These are phyloP conservation scores for Drosophila sordidula DNA, from an alignment of 2,888 invertebrate genomes.

Conservation along the genomic window DNA sequence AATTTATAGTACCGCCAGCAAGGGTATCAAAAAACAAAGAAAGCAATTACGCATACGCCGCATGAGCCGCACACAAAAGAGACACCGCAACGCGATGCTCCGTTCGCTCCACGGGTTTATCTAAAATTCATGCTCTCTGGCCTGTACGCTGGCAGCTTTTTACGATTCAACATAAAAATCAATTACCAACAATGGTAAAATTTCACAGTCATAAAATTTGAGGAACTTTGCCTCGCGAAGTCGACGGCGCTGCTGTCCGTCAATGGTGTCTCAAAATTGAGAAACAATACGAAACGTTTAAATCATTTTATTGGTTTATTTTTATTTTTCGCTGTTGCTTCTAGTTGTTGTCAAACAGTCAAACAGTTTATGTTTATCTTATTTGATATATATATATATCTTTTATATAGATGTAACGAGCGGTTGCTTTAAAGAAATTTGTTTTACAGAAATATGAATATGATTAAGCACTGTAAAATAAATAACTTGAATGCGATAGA, in stretches of 20 bases:
- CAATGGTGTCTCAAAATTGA: slow-evolving; percentile 55
- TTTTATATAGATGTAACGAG: too few relatives aligned
- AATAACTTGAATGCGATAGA: too few relatives aligned
- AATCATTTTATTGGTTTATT: slow-evolving; percentile 62
- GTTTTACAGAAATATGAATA: too few relatives aligned
- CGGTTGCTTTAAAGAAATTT: too few relatives aligned
- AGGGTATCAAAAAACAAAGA: slow-evolving; percentile 5
- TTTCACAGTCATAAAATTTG: slow-evolving; percentile 72
- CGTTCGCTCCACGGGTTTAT: slow-evolving; percentile 50
- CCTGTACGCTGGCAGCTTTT: slow-evolving; percentile 47
- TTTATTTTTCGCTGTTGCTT: slow-evolving; percentile 27
- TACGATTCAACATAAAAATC: slow-evolving; percentile 80
- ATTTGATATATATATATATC: neutral
- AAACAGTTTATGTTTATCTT: neutral
- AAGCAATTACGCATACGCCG: slow-evolving; percentile 76
- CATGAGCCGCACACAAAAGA: slow-evolving; percentile 36
- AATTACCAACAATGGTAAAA: slow-evolving; percentile 79
- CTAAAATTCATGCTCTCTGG: slow-evolving; percentile 72
- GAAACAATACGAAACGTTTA: slow-evolving; percentile 75
- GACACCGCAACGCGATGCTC: slow-evolving; percentile 69
- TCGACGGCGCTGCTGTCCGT: neutral
- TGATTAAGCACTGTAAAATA: too few relatives aligned
- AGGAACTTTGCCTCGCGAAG: slow-evolving; percentile 48
- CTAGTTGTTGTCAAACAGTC: neutral
- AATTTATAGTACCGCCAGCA: neutral